A percentile compares a stretch with the other conserved stretches of the same genome.
These are phyloP conservation scores for Heptranchias perlo DNA, from an alignment of 2,113 vertebrate species.

Conservation along the genomic window DNA sequence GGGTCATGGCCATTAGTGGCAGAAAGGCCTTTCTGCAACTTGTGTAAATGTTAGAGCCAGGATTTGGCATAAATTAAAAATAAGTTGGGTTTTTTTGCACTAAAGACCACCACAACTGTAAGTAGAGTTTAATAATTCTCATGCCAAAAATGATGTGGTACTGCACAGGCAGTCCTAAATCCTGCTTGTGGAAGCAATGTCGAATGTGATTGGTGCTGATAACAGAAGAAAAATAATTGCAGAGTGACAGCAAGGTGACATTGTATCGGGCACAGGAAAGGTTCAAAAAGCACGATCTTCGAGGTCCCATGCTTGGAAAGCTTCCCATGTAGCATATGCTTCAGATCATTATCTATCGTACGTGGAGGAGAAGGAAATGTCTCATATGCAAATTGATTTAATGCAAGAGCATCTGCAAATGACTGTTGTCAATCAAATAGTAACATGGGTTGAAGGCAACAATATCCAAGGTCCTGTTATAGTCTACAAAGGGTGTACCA, in stretches of 20 bases:
- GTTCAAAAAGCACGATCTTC: neutral
- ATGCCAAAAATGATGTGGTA: neutral
- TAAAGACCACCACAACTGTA: neutral
- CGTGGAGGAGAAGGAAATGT: neutral
- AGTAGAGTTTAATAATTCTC: neutral
- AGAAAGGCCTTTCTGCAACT: neutral
- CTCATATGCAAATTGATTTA: slow-evolving; percentile 24
- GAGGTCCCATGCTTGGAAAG: neutral
- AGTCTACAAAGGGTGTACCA: neutral
- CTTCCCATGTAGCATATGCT: neutral
- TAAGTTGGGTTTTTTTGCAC: neutral
- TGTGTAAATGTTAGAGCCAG: neutral
- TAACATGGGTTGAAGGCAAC: neutral
- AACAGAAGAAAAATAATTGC: slow-evolving; percentile 22
- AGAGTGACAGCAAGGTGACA: slow-evolving; percentile 14
- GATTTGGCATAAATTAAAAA: neutral
- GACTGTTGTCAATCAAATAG: slow-evolving; percentile 24
- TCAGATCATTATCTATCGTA: slow-evolving; percentile 17
- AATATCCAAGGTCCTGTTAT: neutral
- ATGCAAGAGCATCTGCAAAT: slow-evolving; percentile 4
- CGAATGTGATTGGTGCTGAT: slow-evolving; percentile 2
- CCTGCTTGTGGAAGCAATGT: neutral
- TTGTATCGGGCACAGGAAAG: neutral
- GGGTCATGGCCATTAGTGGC: neutral
- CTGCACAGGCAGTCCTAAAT: neutral